Conservation (phyloP, 2,113 vertebrate genomes). For the Dromaius novaehollandiae region DNA sequence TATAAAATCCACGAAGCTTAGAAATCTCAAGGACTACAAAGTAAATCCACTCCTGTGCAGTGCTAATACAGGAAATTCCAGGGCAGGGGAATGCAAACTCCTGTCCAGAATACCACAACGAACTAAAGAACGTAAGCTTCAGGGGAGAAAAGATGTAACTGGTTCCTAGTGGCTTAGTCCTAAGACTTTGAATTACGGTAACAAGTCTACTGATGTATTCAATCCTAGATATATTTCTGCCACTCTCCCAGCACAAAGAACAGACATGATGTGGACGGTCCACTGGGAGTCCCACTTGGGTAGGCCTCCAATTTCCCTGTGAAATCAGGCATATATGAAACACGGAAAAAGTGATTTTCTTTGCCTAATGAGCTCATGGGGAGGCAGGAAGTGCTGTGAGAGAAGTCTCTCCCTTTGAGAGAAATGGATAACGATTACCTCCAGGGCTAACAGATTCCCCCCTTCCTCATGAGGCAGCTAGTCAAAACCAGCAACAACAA, state of each 20-base stretch:
- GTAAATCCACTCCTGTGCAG: constrained; percentile 29
- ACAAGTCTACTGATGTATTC: neutral
- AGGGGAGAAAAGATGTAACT: neutral
- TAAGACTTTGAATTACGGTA: neutral
- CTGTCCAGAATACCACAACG: constrained; percentile 39
- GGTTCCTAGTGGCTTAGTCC: neutral
- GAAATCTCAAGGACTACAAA: constrained; percentile 39
- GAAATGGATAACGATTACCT: neutral
- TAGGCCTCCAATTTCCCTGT: neutral
- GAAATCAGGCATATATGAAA: neutral
- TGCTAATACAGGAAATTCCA: constrained; percentile 67
- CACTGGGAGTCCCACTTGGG: neutral
- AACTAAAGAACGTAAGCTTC: constrained; percentile 42
- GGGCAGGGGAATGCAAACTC: constrained; percentile 10
- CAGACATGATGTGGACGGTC: neutral
- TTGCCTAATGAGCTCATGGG: neutral
- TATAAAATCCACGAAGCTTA: constrained; percentile 14
- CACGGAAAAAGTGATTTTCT: neutral
- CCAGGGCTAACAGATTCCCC: neutral
- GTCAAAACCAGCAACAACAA: neutral
- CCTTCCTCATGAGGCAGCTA: neutral
- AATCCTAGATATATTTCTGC: neutral
- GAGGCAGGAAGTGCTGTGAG: neutral
- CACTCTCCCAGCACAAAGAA: neutral
- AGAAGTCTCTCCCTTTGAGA: neutral